Conservation (phyloP, 2,888 invertebrate species). For the Lithodes maja region DNA sequence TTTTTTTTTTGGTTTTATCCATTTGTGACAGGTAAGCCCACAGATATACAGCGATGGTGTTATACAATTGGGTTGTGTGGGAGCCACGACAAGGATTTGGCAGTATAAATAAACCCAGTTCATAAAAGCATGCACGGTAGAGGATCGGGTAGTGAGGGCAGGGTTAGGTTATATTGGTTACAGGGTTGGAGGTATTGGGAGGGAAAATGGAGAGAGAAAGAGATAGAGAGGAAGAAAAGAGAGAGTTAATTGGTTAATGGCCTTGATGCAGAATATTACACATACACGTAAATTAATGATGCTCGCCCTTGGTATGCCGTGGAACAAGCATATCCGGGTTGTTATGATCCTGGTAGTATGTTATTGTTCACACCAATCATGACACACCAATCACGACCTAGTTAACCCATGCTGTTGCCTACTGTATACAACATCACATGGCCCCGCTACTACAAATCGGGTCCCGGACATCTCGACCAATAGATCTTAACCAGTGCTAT, state of each 20-base stretch:
- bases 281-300: neutral
- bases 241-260: conserved; percentile 64
- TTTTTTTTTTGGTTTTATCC: neutral
- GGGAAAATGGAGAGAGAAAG: conserved; percentile 46
- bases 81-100: neutral
- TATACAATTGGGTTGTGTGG: neutral
- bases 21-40: neutral
- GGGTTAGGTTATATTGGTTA: conserved; percentile 54
- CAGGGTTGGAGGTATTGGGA: conserved; percentile 34
- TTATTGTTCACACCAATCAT: neutral
- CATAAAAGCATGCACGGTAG: conserved; percentile 49
- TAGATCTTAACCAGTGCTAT: no score
- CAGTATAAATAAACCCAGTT: conserved; percentile 28
- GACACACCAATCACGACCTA: neutral
- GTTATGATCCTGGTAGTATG: conserved; percentile 15
- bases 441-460: no score
- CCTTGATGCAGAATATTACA: conserved; percentile 56
- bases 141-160: conserved; percentile 32
- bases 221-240: conserved; percentile 53
- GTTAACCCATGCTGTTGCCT: neutral
- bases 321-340: conserved; percentile 32
- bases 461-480: no score
- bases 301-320: conserved; percentile 9
- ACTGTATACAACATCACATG: no score
- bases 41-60: conserved; percentile 15